These are phyloP conservation scores for Scaptomyza pallida DNA, from an alignment of 1,140 invertebrate species.

Conservation along the genomic window DNA sequence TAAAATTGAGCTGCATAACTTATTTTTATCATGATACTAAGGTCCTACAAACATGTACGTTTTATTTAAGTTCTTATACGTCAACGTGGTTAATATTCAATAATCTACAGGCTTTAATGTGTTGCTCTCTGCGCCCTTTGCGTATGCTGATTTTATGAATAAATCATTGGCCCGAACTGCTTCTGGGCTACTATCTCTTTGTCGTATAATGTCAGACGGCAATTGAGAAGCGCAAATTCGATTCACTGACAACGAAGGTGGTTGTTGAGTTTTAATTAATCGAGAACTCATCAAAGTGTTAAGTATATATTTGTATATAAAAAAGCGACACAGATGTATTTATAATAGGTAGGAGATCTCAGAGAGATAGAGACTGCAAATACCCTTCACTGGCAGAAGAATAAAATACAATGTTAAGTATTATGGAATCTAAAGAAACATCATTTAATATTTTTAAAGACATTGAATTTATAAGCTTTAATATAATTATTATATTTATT, in stretches of 20 bases:
- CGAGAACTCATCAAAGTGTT: constrained; percentile 57
- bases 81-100: constrained; percentile 32
- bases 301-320: no score
- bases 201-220: constrained; percentile 31
- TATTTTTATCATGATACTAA: background rate
- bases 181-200: constrained; percentile 16
- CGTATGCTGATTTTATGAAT: constrained; percentile 60
- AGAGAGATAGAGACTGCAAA: background rate
- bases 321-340: constrained; percentile 6
- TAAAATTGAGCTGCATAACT: background rate
- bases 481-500: no score
- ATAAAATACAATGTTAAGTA: background rate
- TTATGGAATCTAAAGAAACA: no score
- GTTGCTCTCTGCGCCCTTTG: constrained; percentile 46
- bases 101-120: constrained; percentile 52
- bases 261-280: constrained; percentile 66
- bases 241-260: constrained; percentile 17
- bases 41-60: no score
- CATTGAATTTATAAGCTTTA: no score
- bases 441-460: no score
- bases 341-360: constrained; percentile 5
- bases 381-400: background rate
- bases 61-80: no score
- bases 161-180: constrained; percentile 42
- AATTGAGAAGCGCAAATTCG: constrained; percentile 19